phyloP scores from a whole-genome alignment of 2,888 invertebrate genomes.

The Dasysyrphus albostriatus region DNA sequence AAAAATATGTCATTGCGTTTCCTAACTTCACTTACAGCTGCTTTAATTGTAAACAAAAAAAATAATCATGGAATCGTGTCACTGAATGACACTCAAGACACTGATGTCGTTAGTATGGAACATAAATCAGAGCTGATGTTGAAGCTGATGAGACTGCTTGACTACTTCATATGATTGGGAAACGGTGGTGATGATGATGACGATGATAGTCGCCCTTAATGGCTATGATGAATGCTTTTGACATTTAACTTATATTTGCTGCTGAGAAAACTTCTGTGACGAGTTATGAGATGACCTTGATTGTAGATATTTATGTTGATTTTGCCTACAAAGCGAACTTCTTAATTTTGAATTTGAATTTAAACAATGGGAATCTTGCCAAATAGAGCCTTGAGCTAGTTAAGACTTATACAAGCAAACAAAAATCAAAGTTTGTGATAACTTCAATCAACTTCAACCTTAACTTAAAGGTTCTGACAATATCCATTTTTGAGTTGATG shows the following conservation, averaged over 20 bases:
- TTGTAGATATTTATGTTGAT: not conserved
- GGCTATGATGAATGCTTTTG: conserved; percentile 21
- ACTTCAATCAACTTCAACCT: conserved; percentile 5
- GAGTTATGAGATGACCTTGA: conserved; percentile 19
- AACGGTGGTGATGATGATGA: not conserved
- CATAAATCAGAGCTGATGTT: conserved; percentile 56
- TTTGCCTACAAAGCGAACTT: not conserved
- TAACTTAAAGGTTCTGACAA: conserved; percentile 11
- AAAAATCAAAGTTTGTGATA: not conserved
- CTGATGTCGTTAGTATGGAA: conserved; percentile 31
- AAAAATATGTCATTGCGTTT: conserved; percentile 27
- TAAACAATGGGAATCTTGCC: conserved; percentile 6
- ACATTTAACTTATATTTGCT: conserved; percentile 24
- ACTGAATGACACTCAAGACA: conserved; percentile 21
- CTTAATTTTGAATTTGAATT: conserved; percentile 4
- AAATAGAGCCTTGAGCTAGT: conserved; percentile 4
- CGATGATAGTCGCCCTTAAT: conserved; percentile 37
- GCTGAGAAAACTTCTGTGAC: not conserved
- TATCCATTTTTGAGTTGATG: not conserved
- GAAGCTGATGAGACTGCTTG: conserved; percentile 29
- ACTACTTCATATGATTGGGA: conserved; percentile 28
- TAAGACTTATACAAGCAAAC: not conserved
- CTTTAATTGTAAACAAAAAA: not conserved
- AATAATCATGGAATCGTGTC: conserved; percentile 55
- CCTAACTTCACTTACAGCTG: conserved; percentile 3